Evolutionary conservation across 2,888 invertebrate genomes (phyloP).

Genomic region (Tipula lateralis): DNA sequence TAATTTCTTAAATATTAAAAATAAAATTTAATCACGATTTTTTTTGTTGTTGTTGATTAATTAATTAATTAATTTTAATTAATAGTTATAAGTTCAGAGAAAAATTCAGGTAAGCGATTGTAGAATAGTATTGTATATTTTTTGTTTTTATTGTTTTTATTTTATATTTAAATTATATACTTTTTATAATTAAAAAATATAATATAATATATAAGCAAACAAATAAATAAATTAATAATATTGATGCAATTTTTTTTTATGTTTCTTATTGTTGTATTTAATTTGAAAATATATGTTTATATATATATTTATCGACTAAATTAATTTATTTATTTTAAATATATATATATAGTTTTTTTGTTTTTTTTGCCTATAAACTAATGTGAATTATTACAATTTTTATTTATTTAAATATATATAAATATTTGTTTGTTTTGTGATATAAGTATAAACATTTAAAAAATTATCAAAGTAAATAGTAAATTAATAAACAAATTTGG

Average conservation of each 20-base stretch:
- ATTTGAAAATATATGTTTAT: constrained; percentile 26
- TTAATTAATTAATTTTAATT: constrained; percentile 19
- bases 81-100: neutral
- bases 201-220: neutral
- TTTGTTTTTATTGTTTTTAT: constrained; percentile 4
- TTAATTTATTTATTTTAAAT: neutral
- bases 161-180: neutral
- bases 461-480: neutral
- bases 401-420: constrained; percentile 14
- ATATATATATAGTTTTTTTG: neutral
- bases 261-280: neutral
- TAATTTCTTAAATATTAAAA: constrained; percentile 1
- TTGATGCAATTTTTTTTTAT: neutral
- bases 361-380: constrained; percentile 29
- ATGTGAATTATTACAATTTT: constrained; percentile 28
- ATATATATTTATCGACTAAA: neutral
- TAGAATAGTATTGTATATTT: constrained; percentile 19
- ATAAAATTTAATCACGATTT: constrained; percentile 1
- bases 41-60: neutral
- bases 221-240: neutral
- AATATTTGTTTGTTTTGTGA: neutral
- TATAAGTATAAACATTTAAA: neutral
- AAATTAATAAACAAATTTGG: neutral
- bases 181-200: neutral
- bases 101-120: constrained; percentile 13